Evolutionary conservation across 2,113 vertebrate genomes (phyloP).

Genomic region (Raja brachyura): DNA sequence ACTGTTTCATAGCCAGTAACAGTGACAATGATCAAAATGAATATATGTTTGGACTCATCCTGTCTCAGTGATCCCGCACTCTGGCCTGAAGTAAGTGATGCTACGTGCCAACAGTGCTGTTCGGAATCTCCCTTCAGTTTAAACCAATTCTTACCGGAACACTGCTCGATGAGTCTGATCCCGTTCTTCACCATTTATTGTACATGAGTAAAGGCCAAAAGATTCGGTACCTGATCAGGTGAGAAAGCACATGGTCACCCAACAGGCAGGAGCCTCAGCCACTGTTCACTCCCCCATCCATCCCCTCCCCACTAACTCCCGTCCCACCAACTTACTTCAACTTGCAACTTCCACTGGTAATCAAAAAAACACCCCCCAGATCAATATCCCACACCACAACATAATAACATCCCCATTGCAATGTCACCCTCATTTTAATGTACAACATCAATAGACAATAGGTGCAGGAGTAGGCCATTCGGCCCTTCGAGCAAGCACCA

Average conservation of each 20-base stretch:
- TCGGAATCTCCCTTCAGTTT: not conserved
- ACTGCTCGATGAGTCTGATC: constrained; percentile 93
- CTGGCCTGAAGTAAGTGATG: not conserved
- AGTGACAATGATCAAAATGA: too few species aligned
- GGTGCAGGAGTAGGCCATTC: too few species aligned
- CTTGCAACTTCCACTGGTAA: not conserved
- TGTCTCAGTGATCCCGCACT: not conserved
- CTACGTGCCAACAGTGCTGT: not conserved
- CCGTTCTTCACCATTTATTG: constrained; percentile 82
- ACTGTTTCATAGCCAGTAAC: not conserved
- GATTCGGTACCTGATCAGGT: constrained; percentile 80
- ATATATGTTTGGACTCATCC: too few species aligned
- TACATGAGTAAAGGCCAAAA: constrained; percentile 92
- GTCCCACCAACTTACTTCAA: not conserved
- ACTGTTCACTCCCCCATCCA: too few species aligned
- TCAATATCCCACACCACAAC: not conserved
- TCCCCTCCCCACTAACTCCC: too few species aligned
- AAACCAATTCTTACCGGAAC: constrained; percentile 59
- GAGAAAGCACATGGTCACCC: not conserved
- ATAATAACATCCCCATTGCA: not conserved
- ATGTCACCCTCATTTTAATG: not conserved
- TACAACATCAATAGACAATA: too few species aligned
- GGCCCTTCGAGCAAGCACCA: too few species aligned
- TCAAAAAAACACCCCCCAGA: not conserved
- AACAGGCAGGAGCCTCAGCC: not conserved